These are phyloP conservation scores for Psittacara wagleri DNA, from an alignment of 2,113 vertebrate species.

Conservation along the genomic window DNA sequence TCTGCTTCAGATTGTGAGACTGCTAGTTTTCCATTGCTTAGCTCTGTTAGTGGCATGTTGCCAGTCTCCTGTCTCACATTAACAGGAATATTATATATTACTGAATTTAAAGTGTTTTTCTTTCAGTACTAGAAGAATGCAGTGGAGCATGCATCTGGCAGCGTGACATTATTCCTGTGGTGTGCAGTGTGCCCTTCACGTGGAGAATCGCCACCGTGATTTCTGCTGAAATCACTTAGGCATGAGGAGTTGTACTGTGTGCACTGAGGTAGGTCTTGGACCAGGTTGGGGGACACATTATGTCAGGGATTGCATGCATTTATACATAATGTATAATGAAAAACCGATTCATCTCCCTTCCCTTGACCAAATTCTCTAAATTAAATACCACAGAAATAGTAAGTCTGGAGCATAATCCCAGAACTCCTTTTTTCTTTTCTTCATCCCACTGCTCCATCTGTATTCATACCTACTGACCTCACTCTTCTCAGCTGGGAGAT, in stretches of 20 bases:
- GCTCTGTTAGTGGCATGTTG: background rate
- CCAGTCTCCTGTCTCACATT: constrained; percentile 46
- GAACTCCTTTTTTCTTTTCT: background rate
- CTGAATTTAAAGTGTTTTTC: constrained; percentile 46
- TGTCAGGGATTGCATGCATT: background rate
- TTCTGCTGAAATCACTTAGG: background rate
- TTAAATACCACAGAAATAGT: background rate
- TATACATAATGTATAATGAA: background rate
- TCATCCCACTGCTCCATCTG: background rate
- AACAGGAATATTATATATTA: constrained; percentile 18
- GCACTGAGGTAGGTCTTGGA: background rate
- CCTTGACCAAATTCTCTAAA: background rate
- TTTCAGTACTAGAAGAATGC: constrained; percentile 28
- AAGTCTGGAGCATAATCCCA: background rate
- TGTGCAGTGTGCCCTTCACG: background rate
- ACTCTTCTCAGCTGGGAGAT: background rate
- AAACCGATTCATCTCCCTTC: background rate
- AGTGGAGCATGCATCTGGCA: constrained; percentile 26
- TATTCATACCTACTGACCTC: background rate
- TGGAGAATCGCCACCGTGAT: background rate
- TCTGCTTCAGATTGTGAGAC: constrained; percentile 33
- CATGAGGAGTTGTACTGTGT: background rate
- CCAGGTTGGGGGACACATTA: background rate
- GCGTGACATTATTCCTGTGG: background rate
- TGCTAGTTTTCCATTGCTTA: constrained; percentile 12